phyloP scores from a whole-genome alignment of 2,797 vertebrate genomes.

The Denticeps clupeoides region DNA sequence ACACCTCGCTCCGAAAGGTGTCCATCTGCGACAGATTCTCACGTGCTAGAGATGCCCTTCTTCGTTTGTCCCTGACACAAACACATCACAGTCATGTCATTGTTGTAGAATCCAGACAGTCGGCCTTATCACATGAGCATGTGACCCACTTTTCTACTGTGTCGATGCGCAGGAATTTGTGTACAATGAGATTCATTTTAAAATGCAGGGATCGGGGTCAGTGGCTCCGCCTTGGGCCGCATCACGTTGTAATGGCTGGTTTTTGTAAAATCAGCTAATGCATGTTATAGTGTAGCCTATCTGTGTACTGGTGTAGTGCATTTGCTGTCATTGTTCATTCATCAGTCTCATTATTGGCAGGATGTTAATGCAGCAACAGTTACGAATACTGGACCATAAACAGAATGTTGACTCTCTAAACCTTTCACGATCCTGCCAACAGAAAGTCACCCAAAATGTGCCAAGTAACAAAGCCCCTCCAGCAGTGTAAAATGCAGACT shows the following conservation, averaged over 20 bases:
- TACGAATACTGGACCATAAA: too few species aligned
- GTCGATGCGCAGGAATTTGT: slow-evolving; percentile 37
- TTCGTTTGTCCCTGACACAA: not conserved
- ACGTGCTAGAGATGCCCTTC: not conserved
- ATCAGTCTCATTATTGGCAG: not conserved
- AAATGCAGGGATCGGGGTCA: not conserved
- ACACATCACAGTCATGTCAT: slow-evolving; percentile 31
- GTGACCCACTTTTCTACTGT: slow-evolving; percentile 39
- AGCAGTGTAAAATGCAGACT: slow-evolving; percentile 15
- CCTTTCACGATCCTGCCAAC: not conserved
- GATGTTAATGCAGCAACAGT: too few species aligned
- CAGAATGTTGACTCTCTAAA: too few species aligned
- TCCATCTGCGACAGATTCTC: slow-evolving; percentile 14
- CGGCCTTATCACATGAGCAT: slow-evolving; percentile 15
- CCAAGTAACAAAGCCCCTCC: slow-evolving; percentile 1
- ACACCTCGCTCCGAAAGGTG: not conserved
- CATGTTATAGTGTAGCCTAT: too few species aligned
- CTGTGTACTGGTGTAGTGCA: not conserved
- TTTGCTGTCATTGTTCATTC: not conserved
- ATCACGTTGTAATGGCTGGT: too few species aligned
- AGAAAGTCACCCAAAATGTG: not conserved
- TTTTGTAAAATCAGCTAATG: too few species aligned
- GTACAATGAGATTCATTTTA: slow-evolving; percentile 29
- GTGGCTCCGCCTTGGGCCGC: too few species aligned
- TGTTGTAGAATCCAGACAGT: slow-evolving; percentile 30